Percentiles rank a stretch among this genome's conserved stretches.
Conservation (phyloP, 35 echinoderm and acorn worm species). For the Eucidaris tribuloides region DNA sequence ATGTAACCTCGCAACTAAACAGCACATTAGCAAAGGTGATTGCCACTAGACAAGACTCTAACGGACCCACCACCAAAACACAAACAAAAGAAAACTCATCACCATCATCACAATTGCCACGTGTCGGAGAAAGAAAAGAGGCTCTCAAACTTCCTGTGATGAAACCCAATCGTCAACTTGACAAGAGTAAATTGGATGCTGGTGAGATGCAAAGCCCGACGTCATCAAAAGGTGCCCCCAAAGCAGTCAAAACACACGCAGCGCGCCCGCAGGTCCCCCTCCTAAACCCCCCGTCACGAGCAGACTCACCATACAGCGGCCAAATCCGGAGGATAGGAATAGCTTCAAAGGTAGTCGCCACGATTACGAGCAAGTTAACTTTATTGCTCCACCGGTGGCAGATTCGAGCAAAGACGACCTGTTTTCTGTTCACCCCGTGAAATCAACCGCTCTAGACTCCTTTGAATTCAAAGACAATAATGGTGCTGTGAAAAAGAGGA, state of each 20-base stretch:
- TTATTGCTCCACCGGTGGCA: not conserved
- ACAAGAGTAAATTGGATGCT: slow-evolving; percentile 7
- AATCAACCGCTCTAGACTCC: no score
- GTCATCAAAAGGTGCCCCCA: not conserved
- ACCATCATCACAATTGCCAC: no score
- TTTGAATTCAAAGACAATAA: not conserved
- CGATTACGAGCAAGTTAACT: slow-evolving; percentile 11
- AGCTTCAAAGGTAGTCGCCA: not conserved
- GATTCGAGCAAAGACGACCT: no score
- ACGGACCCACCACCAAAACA: not conserved
- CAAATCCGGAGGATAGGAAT: not conserved
- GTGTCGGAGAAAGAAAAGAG: not conserved
- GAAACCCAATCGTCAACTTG: not conserved
- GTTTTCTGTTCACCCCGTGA: no score
- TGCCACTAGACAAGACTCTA: slow-evolving; percentile 10
- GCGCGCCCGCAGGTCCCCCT: not conserved
- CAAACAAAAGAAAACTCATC: not conserved
- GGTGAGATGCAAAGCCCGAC: not conserved
- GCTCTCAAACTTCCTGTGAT: not conserved
- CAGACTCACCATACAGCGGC: not conserved
- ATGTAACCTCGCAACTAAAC: no score
- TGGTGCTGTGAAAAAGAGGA: not conserved
- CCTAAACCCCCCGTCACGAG: not conserved
- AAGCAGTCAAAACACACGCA: no score
- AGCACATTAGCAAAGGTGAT: not conserved